These are phyloP conservation scores for Manis javanica DNA, from an alignment of 2,797 vertebrate species.

Conservation along the genomic window DNA sequence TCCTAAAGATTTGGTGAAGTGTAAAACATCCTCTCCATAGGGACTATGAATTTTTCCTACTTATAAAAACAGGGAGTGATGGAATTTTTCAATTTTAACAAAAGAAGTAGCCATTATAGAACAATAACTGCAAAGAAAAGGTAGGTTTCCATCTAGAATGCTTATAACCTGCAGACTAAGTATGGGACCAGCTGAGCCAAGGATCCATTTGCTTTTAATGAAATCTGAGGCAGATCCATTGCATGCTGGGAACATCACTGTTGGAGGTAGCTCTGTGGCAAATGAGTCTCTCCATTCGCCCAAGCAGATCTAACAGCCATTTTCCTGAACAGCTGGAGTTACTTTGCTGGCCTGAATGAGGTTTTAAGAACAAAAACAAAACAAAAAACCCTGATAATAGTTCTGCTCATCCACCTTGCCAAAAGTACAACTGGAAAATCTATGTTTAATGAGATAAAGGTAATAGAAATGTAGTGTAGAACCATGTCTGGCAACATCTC, in stretches of 20 bases:
- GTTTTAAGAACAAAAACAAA: slow-evolving; percentile 56
- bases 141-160: background rate
- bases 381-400: background rate
- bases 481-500: background rate
- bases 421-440: slow-evolving; percentile 13
- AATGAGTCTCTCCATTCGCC: slow-evolving; percentile 44
- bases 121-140: slow-evolving; percentile 26
- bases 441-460: background rate
- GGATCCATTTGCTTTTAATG: background rate
- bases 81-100: background rate
- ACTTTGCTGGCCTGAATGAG: slow-evolving; percentile 31
- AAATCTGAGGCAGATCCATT: slow-evolving; percentile 17
- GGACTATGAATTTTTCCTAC: background rate
- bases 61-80: background rate
- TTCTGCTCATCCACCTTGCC: background rate
- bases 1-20: background rate
- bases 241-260: background rate
- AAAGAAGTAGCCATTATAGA: background rate
- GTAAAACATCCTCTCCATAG: background rate
- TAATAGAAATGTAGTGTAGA: background rate
- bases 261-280: slow-evolving; percentile 1
- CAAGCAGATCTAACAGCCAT: slow-evolving; percentile 60
- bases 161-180: background rate
- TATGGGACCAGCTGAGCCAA: background rate
- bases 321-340: slow-evolving; percentile 56